Base-by-base conservation (phyloP, 2,797 vertebrate species). In the Falco berigora region DNA sequence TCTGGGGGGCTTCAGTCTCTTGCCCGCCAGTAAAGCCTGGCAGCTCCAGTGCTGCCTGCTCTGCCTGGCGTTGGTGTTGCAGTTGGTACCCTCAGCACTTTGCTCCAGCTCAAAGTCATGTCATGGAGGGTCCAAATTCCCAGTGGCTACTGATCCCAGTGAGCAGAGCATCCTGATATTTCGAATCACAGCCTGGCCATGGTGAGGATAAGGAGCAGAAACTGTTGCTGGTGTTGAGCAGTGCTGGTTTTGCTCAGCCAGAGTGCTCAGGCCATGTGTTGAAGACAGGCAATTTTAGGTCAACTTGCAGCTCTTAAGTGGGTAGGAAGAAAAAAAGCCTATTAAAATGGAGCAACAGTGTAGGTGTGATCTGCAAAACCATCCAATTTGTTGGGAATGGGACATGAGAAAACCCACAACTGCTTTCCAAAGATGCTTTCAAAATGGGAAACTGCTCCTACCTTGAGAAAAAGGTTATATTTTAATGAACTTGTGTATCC, bases 351-450 rank as follows among this genome's bases (percentile, higher is more conserved):
- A 77, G 46, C 2, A 6, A 11, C 23, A 24, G 15, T 3, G 3
- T 4, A 42, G 25, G 21, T 6, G 4, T 13, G 49, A 80, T 22
- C 44, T 19, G 12, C 53, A 17, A 84, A 76, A 34, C 8, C 44
- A 28, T 7, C 15, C 0, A 1, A 36, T 47, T 16, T 12, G 6
- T 2, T 34, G 58, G 68, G 38, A 56, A 32, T 0, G 10, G 34
- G 36, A 14, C 5, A 5, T 3, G 14, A 55, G 14, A 36, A 58
- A 36, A 40, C 6, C 23, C 71, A 50, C 6, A 5, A 6, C 38
- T 24, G 17, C 53, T 53, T 77, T 30, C 64, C 32, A 66, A 61
- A 72, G 21, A 4, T 21, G 13, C 16, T 80, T 46, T 46, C 6
- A 7, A 17, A 38, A 59, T 2, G 13, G n/a, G n/a, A 78, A 82